A percentile compares a stretch with the other conserved stretches of the same genome.
Evolutionary conservation across 2,113 vertebrate genomes (phyloP).

Genomic region (Aegithalos caudatus): DNA sequence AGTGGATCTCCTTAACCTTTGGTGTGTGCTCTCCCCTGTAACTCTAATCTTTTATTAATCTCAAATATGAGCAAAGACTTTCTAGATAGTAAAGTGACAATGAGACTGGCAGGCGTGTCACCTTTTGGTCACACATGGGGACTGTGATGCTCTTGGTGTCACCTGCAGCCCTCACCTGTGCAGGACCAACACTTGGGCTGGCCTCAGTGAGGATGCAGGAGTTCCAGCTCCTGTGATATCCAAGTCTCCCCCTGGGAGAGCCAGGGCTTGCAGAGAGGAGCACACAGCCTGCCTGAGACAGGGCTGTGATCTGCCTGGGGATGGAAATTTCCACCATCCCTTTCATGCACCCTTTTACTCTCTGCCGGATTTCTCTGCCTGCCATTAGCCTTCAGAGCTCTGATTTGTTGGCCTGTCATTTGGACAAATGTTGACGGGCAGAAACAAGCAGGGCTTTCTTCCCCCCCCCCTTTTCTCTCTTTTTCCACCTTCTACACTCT

Average conservation of each 20-base stretch:
- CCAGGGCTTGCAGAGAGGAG: neutral
- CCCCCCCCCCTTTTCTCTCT: neutral
- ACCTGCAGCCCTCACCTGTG: neutral
- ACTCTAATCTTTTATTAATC: neutral
- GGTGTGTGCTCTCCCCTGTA: neutral
- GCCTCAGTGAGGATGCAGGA: rapidly evolving
- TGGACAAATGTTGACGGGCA: constrained; percentile 67
- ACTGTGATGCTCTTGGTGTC: rapidly evolving
- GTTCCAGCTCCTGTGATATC: neutral
- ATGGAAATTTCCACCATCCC: constrained; percentile 9
- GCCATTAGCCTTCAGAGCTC: constrained; percentile 45
- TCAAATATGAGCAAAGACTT: neutral
- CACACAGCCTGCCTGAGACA: neutral
- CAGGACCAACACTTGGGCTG: rapidly evolving
- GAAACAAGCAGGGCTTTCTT: constrained; percentile 33
- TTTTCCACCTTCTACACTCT: neutral
- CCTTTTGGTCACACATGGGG: rapidly evolving
- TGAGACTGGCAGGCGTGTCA: rapidly evolving
- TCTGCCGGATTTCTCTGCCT: constrained; percentile 59
- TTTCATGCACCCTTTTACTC: neutral
- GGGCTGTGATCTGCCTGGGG: neutral
- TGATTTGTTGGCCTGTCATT: constrained; percentile 72
- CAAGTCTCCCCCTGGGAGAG: neutral
- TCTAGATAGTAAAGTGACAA: neutral
- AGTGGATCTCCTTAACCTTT: neutral